Base-by-base conservation (phyloP, 2,888 invertebrate species). In the Tipula unca region DNA sequence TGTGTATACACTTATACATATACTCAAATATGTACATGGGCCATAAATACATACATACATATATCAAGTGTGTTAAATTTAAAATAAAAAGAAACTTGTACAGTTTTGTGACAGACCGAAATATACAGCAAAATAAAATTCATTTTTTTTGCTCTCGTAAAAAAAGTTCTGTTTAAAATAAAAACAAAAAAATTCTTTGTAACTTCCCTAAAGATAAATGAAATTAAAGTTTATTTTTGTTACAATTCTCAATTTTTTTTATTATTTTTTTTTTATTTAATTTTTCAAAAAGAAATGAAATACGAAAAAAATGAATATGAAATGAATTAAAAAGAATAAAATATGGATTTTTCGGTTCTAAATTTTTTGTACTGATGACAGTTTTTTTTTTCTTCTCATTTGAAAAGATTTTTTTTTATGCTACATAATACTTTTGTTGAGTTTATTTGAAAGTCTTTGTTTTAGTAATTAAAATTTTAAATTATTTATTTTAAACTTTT, bases 211-310 rank as follows among this genome's bases (percentile, higher is more conserved):
- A 69, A 69, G 69, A 69, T 69, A 69, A 69, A 69, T 69, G 69
- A 69, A 69, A 69, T 69, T 69, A 69, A 69, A 69, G 69, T 69
- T 69, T 69, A 69, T 69, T 69, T 69, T 69, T 69, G 69, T 69
- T 69, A 69, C 69, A 69, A 69, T 69, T 48, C 13, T 48, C 17
- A 48, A 48, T 10, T 39, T 69, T 25, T 54, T 69, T 69, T 69
- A 8, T 48, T 39, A 39, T 39, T 39, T 39, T 39, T 39, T 39
- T 39, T 25, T 69, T 69, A 20, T 69, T 69, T 69, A 69, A 69
- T 69, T 69, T 69, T 69, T 69, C 3, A 14, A 69, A 69, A 69
- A 69, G 25, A 69, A 69, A 69, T 25, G 69, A 69, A 69, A 69
- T 69, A 48, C 48, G n/a, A 69, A 69, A 54, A 48, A 54, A 17